Evolutionary conservation across 2,888 invertebrate species (phyloP), one percentile per base, ranked within the genome.

Genomic region (Hydroisotoma schaefferi): DNA sequence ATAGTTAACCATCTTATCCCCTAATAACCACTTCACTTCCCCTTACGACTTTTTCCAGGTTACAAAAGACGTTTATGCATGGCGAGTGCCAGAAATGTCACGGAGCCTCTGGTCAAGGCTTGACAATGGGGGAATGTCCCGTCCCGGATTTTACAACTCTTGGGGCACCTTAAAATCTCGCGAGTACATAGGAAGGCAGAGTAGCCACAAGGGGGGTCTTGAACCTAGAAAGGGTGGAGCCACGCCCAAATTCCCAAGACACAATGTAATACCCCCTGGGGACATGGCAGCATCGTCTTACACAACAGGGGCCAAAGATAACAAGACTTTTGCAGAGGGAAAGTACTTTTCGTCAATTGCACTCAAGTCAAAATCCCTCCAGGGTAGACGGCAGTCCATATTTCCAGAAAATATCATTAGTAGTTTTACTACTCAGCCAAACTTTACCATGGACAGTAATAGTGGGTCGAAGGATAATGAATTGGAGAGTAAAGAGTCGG

Each of bases 31-130:
- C 10, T 25, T 49, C 18, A 6, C 44, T 27, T 49, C 26, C 49
- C 12, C 22, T 37, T 51, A 10, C 28, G 18, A 18, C 40, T 37
- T 56, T 56, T 53, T 56, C 25, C 56, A 61, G 54, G 48, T 54
- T 10, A 53, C 55, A 8, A 6, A 43, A 38, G 46, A 46, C 33
- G n/a, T 52, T 48, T 52, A 56, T 43, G 29, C 52, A 1, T 52
- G 58, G 62, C 58, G 51, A 40, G 56, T 63, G 37, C 53, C 62
- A 20, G 56, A 51, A 20, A 38, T 52, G 22, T 25, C 28, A 5
- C 5, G n/a, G 15, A 20, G 20, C 40, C 40, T 40, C 8, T 40
- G 40, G 40, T 40, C 40, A 5, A 5, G 40, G 20, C 5, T 40
- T 4, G 40, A 40, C 15, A 40, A 15, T 20, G 8, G 8, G 33